Percentiles rank a stretch among this genome's conserved stretches.
Evolutionary conservation across 2,113 vertebrate genomes (phyloP).

Genomic region (Thalassarche chlororhynchos): DNA sequence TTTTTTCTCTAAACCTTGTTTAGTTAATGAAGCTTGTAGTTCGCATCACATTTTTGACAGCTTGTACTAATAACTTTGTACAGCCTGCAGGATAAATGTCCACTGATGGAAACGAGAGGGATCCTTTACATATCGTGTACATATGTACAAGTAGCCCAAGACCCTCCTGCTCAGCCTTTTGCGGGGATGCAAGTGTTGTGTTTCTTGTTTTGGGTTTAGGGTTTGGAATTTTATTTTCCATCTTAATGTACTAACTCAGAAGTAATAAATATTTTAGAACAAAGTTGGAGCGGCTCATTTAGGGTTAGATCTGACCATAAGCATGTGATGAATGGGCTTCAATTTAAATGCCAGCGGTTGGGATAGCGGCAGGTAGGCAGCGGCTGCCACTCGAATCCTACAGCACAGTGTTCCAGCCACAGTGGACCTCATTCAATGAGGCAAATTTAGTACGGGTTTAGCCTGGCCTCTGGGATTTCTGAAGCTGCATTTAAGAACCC

Average conservation of each 20-base stretch:
- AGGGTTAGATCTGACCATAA: slow-evolving; percentile 45
- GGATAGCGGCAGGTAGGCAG: neutral
- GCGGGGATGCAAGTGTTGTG: neutral
- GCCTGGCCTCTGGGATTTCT: neutral
- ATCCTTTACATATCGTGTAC: neutral
- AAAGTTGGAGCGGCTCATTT: slow-evolving; percentile 50
- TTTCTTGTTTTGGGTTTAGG: neutral
- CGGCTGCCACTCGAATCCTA: slow-evolving; percentile 16
- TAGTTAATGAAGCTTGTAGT: neutral
- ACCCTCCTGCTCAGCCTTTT: neutral
- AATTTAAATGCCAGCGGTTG: slow-evolving; percentile 64
- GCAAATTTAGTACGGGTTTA: slow-evolving; percentile 4
- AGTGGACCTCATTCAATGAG: slow-evolving; percentile 24
- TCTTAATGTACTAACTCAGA: slow-evolving; percentile 19
- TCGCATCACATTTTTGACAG: neutral
- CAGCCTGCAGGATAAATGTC: neutral
- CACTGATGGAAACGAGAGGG: neutral
- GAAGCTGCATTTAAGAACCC: neutral
- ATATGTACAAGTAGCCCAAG: neutral
- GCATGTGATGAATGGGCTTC: slow-evolving; percentile 63
- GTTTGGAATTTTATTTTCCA: neutral
- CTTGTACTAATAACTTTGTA: neutral
- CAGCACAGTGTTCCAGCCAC: neutral
- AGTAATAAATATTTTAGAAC: slow-evolving; percentile 59
- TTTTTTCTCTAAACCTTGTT: neutral